Base-by-base conservation (phyloP, 2,888 invertebrate genomes). In the Aricia artaxerxes region DNA sequence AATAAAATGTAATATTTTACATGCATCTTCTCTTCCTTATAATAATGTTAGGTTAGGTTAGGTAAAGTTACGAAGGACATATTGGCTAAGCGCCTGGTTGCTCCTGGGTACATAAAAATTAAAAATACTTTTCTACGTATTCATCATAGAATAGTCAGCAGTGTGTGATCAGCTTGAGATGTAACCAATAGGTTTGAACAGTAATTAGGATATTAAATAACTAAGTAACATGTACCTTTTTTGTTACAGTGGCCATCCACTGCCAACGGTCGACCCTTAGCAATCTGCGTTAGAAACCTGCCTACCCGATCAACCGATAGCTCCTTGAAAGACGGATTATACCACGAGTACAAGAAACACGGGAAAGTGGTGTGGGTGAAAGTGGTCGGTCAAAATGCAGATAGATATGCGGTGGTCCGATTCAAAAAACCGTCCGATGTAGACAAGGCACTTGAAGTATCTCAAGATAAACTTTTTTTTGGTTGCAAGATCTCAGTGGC, bases 291-390 rank as follows among this genome's bases (percentile, higher is more conserved):
- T 85, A 96, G 97, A 87, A 98, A 98, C 94, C 95, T 98, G 87
- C 98, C 98, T 83, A 96, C 97, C 82, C 96, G 98, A 86, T 98
- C 98, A 86, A 96, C 97, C 90, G 99, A 99, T 92, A 98, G 98
- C 85, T 99, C 98, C 87, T 95, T 99, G 85, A 98, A 99, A 95
- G 99, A 99, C 95, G 99, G 99, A 84, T 96, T 99, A 85, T 99
- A 98, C 95, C 99, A 99, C 95, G 99, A 99, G 94, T 99, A 99
- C 95, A 99, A 99, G 95, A 99, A 99, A 90, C 98, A 99, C 94
- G 99, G 99, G 82, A 99, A 99, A 95, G 99, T 99, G 86, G 98
- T 98, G 85, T 98, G 98, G 96, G 98, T 99, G 81, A 97, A 97
- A 91, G 97, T 99, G 82, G 97, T 98, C 82, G 99, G 99, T 40